Evolutionary conservation across 1,140 invertebrate genomes (phyloP), one percentile per base, ranked within the genome.

Genomic region (Drosophila biarmipes): DNA sequence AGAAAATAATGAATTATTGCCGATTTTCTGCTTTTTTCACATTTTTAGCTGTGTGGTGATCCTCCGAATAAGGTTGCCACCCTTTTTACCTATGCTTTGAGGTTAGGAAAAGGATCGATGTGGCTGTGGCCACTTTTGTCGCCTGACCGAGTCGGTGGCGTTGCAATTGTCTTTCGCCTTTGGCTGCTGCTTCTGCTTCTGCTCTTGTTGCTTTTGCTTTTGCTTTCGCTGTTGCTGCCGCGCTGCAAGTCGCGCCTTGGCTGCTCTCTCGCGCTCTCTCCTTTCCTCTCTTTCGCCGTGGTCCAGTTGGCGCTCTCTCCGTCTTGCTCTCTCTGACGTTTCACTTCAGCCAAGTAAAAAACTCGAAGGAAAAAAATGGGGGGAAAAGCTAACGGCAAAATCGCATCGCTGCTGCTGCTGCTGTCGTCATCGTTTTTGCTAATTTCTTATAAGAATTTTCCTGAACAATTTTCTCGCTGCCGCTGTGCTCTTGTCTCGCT

Each of bases 381-480:
- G 66, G 34, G 51, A 62, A 87, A 86, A 87, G 69, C 78, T 86
- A 86, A 86, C 81, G 81, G 81, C 74, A 78, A 86, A 78, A 74
- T 86, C 63, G 80, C 80, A 86, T 66, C 67, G 78, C 46, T 45
- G 40, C 27, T 57, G 53, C 35, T 62, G 54, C 37, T 51, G 75
- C 53, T 67, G 55, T 66, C 77, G 73, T 76, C 62, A 40, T 67
- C 59, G 53, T 73, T 71, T 78, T 81, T 81, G 64, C 82, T 82
- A 78, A 86, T 86, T 86, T 86, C 82, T 81, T 87, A 64, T 87
- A 78, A 64, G 82, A 86, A 87, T 87, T 86, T 86, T 86, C 82
- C 81, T 86, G 74, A 81, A 75, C 78, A 87, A 78, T 86, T 86
- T 84, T 87, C 68, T 72, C 24, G 40, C 19, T 45, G 66, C 34